Evolutionary conservation across 92 coral and sea anemone genomes (phyloP).

Genomic region (Montipora capitata): DNA sequence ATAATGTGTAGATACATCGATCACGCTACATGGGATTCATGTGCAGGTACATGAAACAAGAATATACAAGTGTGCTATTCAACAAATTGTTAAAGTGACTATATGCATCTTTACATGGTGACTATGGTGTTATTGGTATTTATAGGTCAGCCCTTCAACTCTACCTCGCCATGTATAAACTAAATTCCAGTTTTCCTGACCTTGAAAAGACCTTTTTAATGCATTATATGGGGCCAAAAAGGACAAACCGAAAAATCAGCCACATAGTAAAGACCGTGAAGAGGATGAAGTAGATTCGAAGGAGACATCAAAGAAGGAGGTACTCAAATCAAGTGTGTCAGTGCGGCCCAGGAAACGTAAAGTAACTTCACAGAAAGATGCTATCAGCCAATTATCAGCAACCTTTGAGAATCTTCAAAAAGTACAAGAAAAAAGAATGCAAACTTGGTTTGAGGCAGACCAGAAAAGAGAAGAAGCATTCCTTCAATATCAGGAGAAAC

Average conservation of each 20-base stretch:
- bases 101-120: slow-evolving; percentile 12
- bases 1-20: background rate
- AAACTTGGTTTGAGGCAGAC: slow-evolving; percentile 64
- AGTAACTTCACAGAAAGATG: slow-evolving; percentile 61
- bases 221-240: background rate
- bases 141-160: slow-evolving; percentile 22
- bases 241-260: slow-evolving; percentile 3
- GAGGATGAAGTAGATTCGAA: slow-evolving; percentile 31
- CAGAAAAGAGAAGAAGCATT: slow-evolving; percentile 65
- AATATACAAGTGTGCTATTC: slow-evolving; percentile 9
- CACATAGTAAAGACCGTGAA: slow-evolving; percentile 20
- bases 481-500: slow-evolving; percentile 73
- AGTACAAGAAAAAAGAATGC: slow-evolving; percentile 72
- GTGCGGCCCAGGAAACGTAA: slow-evolving; percentile 68
- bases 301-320: slow-evolving; percentile 29
- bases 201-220: background rate
- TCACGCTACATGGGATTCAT: background rate
- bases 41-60: background rate
- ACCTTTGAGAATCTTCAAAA: slow-evolving; percentile 65
- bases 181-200: slow-evolving; percentile 14
- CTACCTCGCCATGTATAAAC: slow-evolving; percentile 1
- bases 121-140: slow-evolving; percentile 7
- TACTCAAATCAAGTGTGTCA: slow-evolving; percentile 48
- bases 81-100: background rate
- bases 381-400: slow-evolving; percentile 66